These are phyloP conservation scores for Paraplagusia blochii DNA, from an alignment of 2,113 vertebrate species.

Conservation along the genomic window DNA sequence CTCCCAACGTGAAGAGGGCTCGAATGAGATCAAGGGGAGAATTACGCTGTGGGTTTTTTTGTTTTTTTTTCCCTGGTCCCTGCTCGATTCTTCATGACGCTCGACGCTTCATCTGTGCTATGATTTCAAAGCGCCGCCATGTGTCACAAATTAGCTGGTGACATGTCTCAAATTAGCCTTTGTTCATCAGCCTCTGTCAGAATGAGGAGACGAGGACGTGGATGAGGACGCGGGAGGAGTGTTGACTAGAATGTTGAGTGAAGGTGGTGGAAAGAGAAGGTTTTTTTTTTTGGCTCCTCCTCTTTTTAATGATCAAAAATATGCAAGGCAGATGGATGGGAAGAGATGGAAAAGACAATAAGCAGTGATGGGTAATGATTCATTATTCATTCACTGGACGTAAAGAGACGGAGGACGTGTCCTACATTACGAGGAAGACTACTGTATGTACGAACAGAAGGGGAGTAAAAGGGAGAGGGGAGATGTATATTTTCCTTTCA, in stretches of 20 bases:
- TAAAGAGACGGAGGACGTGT: not conserved
- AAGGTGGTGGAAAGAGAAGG: not conserved
- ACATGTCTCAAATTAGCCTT: conserved; percentile 68
- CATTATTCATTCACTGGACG: not conserved
- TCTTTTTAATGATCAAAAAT: conserved; percentile 8
- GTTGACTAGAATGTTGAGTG: conserved; percentile 40
- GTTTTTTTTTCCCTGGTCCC: conserved; percentile 20
- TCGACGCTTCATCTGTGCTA: conserved; percentile 59
- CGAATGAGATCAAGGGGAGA: conserved; percentile 61
- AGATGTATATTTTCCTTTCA: no score
- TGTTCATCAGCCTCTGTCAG: no score
- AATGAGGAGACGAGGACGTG: no score
- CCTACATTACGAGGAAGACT: not conserved
- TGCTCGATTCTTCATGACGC: conserved; percentile 35
- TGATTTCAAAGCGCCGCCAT: conserved; percentile 62
- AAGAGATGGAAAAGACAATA: not conserved
- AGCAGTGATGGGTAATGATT: not conserved
- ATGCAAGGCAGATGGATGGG: not conserved
- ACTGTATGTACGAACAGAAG: no score
- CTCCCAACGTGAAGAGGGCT: conserved; percentile 26
- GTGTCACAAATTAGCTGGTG: conserved; percentile 66
- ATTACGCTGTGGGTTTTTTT: conserved; percentile 18
- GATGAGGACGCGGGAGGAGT: conserved; percentile 56
- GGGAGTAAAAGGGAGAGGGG: no score
- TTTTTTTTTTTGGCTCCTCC: conserved; percentile 13